Percentiles rank a stretch among this genome's conserved stretches.
phyloP scores from a whole-genome alignment of 2,113 vertebrate species.

The Bos javanicus region DNA sequence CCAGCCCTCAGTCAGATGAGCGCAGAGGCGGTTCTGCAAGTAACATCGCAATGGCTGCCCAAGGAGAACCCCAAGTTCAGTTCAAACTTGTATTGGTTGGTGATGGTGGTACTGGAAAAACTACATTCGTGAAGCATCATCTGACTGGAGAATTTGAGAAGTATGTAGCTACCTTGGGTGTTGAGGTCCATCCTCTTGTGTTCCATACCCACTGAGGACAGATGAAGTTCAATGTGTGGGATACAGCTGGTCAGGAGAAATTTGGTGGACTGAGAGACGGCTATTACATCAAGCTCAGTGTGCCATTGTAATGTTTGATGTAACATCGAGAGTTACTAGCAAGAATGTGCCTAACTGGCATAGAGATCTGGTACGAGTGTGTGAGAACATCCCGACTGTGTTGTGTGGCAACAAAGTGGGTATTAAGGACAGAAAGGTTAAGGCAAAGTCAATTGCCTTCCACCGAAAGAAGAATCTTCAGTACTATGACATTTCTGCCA shows the following conservation, averaged over 20 bases:
- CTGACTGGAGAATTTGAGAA: not conserved
- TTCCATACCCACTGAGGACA: not conserved
- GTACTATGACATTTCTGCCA: not conserved
- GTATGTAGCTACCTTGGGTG: not conserved
- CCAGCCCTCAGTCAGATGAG: fast-evolving
- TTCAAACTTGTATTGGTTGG: not conserved
- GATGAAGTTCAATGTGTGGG: not conserved
- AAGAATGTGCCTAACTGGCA: not conserved
- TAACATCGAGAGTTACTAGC: not conserved
- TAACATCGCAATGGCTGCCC: not conserved
- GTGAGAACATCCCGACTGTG: not conserved
- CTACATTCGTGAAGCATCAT: not conserved
- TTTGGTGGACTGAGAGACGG: not conserved
- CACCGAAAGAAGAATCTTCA: not conserved
- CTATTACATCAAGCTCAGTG: not conserved
- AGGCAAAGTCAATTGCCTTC: not conserved
- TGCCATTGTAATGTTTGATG: not conserved
- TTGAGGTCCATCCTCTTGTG: not conserved
- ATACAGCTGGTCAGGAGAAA: not conserved
- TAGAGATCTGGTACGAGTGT: not conserved
- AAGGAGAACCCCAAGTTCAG: not conserved
- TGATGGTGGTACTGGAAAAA: not conserved
- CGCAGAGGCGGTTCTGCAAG: fast-evolving
- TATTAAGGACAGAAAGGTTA: not conserved
- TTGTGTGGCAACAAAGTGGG: not conserved